These are phyloP conservation scores for Eueremaeus valkanovi DNA, from an alignment of 2,888 invertebrate species.

Conservation along the genomic window DNA sequence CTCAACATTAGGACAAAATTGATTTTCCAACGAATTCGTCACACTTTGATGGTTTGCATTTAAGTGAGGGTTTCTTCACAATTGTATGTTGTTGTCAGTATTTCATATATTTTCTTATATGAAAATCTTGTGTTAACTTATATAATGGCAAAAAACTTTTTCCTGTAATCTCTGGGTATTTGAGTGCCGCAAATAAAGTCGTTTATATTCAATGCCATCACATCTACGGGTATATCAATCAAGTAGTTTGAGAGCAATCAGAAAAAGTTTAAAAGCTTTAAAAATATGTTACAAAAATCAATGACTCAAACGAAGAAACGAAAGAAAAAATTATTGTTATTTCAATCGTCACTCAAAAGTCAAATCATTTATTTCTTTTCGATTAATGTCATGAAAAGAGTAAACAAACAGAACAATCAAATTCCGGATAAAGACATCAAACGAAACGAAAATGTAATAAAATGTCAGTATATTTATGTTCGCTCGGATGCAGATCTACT, in stretches of 20 bases:
- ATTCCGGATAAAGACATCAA: slow-evolving; percentile 34
- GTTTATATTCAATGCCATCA: slow-evolving; percentile 34
- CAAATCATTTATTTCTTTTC: background rate
- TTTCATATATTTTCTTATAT: slow-evolving; percentile 2
- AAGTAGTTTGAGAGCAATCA: background rate
- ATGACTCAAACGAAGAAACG: slow-evolving; percentile 17
- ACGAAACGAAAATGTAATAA: slow-evolving; percentile 37
- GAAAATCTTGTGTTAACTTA: slow-evolving; percentile 20
- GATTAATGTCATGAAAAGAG: slow-evolving; percentile 26
- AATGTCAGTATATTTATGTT: slow-evolving; percentile 26
- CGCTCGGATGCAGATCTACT: too few species aligned
- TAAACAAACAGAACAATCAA: slow-evolving; percentile 24
- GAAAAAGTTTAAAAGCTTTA: background rate
- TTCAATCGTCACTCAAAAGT: slow-evolving; percentile 30
- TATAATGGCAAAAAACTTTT: slow-evolving; percentile 28
- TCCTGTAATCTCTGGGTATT: slow-evolving; percentile 21
- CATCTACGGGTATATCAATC: slow-evolving; percentile 4
- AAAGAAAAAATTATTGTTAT: slow-evolving; percentile 30
- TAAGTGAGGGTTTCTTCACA: background rate
- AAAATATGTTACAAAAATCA: slow-evolving; percentile 22
- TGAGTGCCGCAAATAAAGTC: slow-evolving; percentile 32
- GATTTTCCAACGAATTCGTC: slow-evolving; percentile 18
- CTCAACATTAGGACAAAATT: slow-evolving; percentile 8
- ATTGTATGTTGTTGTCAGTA: slow-evolving; percentile 17
- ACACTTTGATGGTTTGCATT: slow-evolving; percentile 7